Conservation (phyloP, 1,140 invertebrate genomes). For the Chlorops oryzae region DNA sequence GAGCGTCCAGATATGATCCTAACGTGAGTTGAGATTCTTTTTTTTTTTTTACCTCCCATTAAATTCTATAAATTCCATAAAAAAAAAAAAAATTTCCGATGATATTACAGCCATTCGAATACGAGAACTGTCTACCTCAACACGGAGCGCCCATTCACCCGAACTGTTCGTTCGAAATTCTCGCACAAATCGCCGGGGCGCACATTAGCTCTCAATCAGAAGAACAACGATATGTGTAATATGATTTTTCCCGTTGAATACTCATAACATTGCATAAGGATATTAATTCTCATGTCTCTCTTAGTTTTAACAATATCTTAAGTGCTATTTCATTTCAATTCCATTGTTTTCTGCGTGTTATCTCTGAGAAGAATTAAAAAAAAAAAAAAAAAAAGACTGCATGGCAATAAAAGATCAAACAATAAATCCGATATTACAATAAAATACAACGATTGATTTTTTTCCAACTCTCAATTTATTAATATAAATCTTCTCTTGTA, state of each 20-base stretch:
- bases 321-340: too few species aligned
- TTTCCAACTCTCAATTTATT: not conserved
- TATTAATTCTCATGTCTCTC: too few species aligned
- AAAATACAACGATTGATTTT: not conserved
- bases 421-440: not conserved
- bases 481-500: too few species aligned
- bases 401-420: not conserved
- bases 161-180: slow-evolving; percentile 23
- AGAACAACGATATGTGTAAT: slow-evolving; percentile 75
- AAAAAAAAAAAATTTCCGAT: not conserved
- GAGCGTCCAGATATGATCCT: slow-evolving; percentile 62
- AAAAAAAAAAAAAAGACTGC: not conserved
- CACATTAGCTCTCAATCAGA: slow-evolving; percentile 69
- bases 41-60: too few species aligned
- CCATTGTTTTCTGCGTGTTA: too few species aligned
- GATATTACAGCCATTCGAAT: slow-evolving; percentile 21
- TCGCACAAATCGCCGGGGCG: slow-evolving; percentile 54
- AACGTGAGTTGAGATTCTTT: slow-evolving; percentile 50
- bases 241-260: slow-evolving; percentile 26
- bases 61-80: not conserved
- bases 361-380: not conserved
- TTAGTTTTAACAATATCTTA: too few species aligned
- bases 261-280: too few species aligned
- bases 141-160: slow-evolving; percentile 22
- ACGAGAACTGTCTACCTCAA: slow-evolving; percentile 25